Evolutionary conservation across 2,113 vertebrate genomes (phyloP).

Genomic region (Serilophus lunatus): DNA sequence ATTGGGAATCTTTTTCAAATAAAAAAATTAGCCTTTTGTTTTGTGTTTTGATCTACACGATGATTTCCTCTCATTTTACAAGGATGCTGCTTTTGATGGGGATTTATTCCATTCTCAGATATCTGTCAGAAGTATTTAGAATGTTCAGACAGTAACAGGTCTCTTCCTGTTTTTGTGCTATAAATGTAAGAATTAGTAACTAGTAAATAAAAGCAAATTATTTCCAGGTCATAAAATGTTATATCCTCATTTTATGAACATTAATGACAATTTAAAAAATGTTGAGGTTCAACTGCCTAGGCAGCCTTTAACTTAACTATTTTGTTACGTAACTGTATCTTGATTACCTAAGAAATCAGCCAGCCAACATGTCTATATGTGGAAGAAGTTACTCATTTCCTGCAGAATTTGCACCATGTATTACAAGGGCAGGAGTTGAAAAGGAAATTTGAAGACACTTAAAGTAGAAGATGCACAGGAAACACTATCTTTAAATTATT

Average conservation of each 20-base stretch:
- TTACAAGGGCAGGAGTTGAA: not conserved
- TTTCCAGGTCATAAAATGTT: not conserved
- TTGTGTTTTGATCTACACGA: not conserved
- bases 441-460: not conserved
- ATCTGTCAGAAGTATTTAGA: not conserved
- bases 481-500: not conserved
- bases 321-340: not conserved
- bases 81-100: not conserved
- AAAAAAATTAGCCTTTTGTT: not conserved
- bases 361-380: not conserved
- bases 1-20: not conserved
- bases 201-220: conserved; percentile 8
- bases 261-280: not conserved
- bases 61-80: not conserved
- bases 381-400: not conserved
- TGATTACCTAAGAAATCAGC: not conserved
- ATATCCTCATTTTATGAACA: not conserved
- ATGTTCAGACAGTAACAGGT: not conserved
- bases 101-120: not conserved
- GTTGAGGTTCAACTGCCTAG: not conserved
- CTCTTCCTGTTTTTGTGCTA: not conserved
- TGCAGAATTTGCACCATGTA: not conserved
- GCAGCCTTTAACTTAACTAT: not conserved
- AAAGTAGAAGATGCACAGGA: not conserved
- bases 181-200: not conserved